Percentiles rank a stretch among this genome's conserved stretches.
phyloP scores from a whole-genome alignment of 2,797 vertebrate species.

The Channa striata region DNA sequence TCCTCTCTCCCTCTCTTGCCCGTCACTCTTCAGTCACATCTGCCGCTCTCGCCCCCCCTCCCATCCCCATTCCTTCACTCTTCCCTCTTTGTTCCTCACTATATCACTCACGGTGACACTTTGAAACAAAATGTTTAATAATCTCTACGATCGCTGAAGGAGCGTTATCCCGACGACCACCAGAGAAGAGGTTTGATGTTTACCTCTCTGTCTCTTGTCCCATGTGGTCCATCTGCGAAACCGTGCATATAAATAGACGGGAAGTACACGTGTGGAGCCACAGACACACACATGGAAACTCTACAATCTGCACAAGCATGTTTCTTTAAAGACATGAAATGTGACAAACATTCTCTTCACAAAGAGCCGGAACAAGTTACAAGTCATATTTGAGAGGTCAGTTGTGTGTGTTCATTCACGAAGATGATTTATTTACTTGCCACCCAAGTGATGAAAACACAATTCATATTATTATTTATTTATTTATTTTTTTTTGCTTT shows the following conservation, averaged over 20 bases:
- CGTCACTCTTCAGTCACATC: conserved; percentile 64
- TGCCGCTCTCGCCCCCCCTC: conserved; percentile 40
- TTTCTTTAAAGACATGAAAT: not conserved
- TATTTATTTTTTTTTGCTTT: conserved; percentile 20
- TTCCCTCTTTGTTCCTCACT: conserved; percentile 64
- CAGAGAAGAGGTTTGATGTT: conserved; percentile 60
- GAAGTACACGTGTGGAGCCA: conserved; percentile 10
- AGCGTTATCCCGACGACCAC: conserved; percentile 34
- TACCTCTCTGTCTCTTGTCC: conserved; percentile 47
- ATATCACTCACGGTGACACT: conserved; percentile 63
- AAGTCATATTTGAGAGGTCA: too few relatives aligned
- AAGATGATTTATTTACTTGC: conserved; percentile 31
- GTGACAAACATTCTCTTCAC: conserved; percentile 22
- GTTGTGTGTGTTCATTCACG: conserved; percentile 37
- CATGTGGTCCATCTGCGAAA: conserved; percentile 47
- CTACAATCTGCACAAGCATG: conserved; percentile 15
- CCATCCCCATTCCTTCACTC: conserved; percentile 61
- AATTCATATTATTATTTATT: conserved; percentile 18
- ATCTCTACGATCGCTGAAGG: conserved; percentile 31
- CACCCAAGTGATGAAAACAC: conserved; percentile 27
- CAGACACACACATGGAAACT: conserved; percentile 17
- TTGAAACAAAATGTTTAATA: conserved; percentile 62
- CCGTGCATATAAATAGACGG: conserved; percentile 39
- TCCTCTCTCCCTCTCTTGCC: conserved; percentile 40
- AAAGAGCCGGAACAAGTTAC: too few relatives aligned